phyloP scores from a whole-genome alignment of 2,113 vertebrate genomes.

The Pyxicephalus adspersus region DNA sequence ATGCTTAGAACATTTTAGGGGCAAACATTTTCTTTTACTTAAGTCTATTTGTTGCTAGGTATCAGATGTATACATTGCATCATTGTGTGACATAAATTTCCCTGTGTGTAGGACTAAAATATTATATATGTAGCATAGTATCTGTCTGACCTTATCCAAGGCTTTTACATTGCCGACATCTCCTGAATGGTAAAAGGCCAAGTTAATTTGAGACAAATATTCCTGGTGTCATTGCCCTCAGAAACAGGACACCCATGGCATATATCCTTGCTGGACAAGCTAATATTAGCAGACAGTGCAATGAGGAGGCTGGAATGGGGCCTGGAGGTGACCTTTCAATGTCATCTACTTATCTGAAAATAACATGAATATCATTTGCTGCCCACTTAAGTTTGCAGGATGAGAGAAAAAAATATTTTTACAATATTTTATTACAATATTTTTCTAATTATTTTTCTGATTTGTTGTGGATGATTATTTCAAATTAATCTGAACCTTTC shows the following conservation, averaged over 20 bases:
- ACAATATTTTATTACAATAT: no score
- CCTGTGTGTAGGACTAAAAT: not conserved
- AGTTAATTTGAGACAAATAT: constrained; percentile 62
- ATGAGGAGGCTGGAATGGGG: constrained; percentile 58
- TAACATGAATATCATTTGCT: constrained; percentile 1
- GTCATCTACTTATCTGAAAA: not conserved
- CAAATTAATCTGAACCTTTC: no score
- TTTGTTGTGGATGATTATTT: no score
- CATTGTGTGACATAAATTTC: not conserved
- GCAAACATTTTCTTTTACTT: no score
- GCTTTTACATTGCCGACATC: not conserved
- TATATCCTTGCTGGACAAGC: constrained; percentile 59
- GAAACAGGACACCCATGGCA: constrained; percentile 67
- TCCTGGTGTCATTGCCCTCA: constrained; percentile 59
- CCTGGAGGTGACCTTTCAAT: constrained; percentile 28
- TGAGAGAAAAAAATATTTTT: no score
- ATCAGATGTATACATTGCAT: not conserved
- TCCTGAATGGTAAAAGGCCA: constrained; percentile 51
- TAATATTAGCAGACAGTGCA: constrained; percentile 70
- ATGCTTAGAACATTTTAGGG: no score
- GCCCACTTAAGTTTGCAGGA: no score
- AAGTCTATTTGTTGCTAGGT: no score
- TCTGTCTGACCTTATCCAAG: constrained; percentile 28
- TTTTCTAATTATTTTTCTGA: no score
- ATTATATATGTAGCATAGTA: not conserved